A percentile compares a stretch with the other conserved stretches of the same genome.
phyloP scores from a whole-genome alignment of 2,113 vertebrate species.

The Myotis brandtii region DNA sequence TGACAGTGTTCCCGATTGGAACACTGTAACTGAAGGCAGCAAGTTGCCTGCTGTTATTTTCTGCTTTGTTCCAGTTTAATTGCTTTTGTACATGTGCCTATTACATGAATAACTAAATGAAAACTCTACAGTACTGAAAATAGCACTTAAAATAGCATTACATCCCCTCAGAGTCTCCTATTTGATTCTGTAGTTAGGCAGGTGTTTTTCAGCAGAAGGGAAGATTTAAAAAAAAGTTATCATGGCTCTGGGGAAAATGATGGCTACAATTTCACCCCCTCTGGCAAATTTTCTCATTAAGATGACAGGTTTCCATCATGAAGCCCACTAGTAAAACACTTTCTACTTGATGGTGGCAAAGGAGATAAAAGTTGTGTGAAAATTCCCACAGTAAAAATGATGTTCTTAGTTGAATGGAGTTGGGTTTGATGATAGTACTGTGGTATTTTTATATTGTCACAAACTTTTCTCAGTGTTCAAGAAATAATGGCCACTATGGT shows the following conservation, averaged over 20 bases:
- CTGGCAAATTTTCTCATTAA: conserved; percentile 11
- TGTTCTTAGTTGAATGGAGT: background rate
- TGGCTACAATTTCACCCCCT: background rate
- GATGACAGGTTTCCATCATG: background rate
- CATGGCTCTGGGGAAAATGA: background rate
- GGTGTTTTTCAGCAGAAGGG: conserved; percentile 36
- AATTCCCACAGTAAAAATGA: background rate
- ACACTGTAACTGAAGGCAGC: conserved; percentile 38
- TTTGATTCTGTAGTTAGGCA: background rate
- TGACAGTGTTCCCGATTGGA: conserved; percentile 44
- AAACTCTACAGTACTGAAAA: conserved; percentile 43
- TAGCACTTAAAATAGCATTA: conserved; percentile 49
- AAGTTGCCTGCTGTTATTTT: conserved; percentile 63
- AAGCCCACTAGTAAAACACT: background rate
- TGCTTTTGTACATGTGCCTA: conserved; percentile 67
- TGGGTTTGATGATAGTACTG: background rate
- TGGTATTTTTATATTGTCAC: background rate
- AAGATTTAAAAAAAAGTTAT: background rate
- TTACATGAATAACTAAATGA: conserved; percentile 67
- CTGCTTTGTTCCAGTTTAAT: conserved; percentile 71
- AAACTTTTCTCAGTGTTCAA: background rate
- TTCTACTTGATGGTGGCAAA: background rate
- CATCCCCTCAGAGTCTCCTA: conserved; percentile 36
- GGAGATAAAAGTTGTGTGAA: background rate
- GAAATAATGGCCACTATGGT: background rate